phyloP scores from a whole-genome alignment of 2,113 vertebrate genomes.

The Eubucco bourcierii region DNA sequence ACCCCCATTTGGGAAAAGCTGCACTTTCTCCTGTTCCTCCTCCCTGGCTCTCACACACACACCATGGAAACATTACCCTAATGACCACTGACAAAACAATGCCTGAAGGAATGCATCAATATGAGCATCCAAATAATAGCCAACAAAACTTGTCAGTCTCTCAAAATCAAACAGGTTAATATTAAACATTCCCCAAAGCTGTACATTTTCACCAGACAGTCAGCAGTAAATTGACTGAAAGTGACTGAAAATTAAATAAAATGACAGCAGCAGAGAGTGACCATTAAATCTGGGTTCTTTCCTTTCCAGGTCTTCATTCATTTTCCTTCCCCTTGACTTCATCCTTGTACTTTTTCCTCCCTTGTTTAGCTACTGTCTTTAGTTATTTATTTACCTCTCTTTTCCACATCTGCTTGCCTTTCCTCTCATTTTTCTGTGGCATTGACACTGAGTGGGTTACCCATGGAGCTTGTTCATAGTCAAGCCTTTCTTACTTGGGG shows the following conservation, averaged over 20 bases:
- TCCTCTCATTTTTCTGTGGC: neutral
- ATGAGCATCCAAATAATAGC: conserved; percentile 7
- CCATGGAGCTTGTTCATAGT: conserved; percentile 23
- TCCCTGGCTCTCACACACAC: neutral
- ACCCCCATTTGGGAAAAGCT: conserved; percentile 27
- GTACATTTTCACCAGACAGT: neutral
- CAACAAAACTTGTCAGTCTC: neutral
- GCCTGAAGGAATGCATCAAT: conserved; percentile 5
- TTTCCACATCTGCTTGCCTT: conserved; percentile 4
- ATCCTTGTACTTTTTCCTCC: neutral
- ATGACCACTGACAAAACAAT: conserved; percentile 37
- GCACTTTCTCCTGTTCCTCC: conserved; percentile 11
- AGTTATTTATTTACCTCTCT: conserved; percentile 6
- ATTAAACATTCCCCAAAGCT: neutral
- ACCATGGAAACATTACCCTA: conserved; percentile 1
- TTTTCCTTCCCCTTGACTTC: neutral
- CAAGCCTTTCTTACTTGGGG: conserved; percentile 5
- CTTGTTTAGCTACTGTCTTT: neutral
- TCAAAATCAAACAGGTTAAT: neutral
- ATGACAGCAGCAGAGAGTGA: neutral
- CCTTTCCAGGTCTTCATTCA: neutral
- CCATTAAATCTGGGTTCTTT: conserved; percentile 7
- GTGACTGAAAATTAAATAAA: conserved; percentile 27
- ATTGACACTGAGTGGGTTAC: neutral
- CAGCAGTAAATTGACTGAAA: neutral